Percentiles rank a stretch among this genome's conserved stretches.
phyloP scores from a whole-genome alignment of 2,113 vertebrate genomes.

The Halichoeres trimaculatus region DNA sequence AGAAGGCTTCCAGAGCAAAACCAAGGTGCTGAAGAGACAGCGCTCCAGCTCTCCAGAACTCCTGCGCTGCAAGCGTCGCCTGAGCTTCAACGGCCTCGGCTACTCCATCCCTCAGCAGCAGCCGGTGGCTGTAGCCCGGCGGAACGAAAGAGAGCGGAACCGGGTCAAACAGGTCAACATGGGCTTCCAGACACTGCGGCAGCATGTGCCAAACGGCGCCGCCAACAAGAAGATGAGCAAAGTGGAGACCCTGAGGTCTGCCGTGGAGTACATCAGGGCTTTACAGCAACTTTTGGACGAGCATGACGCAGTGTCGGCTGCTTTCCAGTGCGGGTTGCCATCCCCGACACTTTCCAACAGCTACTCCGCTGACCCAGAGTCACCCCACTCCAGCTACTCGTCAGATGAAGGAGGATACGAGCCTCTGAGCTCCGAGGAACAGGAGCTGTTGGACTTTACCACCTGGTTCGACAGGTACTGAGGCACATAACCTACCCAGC shows the following conservation, averaged over 20 bases:
- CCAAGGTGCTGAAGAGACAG: slow-evolving; percentile 86
- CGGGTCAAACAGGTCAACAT: slow-evolving; percentile 95
- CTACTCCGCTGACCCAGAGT: slow-evolving; percentile 83
- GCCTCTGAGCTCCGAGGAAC: slow-evolving; percentile 89
- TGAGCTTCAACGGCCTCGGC: slow-evolving; percentile 86
- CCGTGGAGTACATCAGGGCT: slow-evolving; percentile 95
- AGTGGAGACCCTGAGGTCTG: slow-evolving; percentile 95
- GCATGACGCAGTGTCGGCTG: slow-evolving; percentile 88
- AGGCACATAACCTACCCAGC: slow-evolving; percentile 52
- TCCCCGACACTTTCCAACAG: slow-evolving; percentile 80
- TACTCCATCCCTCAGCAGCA: slow-evolving; percentile 83
- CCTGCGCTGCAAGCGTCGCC: slow-evolving; percentile 90
- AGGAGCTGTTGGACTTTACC: slow-evolving; percentile 92
- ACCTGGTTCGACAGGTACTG: slow-evolving; percentile 94
- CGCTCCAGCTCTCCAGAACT: slow-evolving; percentile 89
- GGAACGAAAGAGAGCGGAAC: slow-evolving; percentile 95
- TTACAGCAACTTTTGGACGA: slow-evolving; percentile 93
- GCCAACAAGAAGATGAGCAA: slow-evolving; percentile 99
- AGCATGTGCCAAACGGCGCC: slow-evolving; percentile 94
- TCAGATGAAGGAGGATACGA: slow-evolving; percentile 92
- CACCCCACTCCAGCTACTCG: slow-evolving; percentile 90
- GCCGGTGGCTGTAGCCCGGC: slow-evolving; percentile 91
- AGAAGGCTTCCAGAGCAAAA: slow-evolving; percentile 63
- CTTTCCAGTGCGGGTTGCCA: slow-evolving; percentile 87
- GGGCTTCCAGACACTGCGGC: slow-evolving; percentile 95